phyloP scores from a whole-genome alignment of 2,888 invertebrate genomes.

The Apodemia duryi region DNA sequence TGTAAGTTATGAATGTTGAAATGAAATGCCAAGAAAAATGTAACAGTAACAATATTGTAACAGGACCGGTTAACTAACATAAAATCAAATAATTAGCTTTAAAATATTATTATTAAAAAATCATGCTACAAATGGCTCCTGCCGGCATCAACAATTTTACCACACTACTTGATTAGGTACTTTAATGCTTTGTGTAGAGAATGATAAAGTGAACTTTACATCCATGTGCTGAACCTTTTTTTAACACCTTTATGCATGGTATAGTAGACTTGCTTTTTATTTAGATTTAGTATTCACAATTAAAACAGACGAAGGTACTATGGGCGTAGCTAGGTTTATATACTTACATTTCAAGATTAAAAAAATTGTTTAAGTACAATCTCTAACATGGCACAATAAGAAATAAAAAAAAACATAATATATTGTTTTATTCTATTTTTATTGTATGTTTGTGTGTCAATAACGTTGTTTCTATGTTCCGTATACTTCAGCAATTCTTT shows the following conservation, averaged over 20 bases:
- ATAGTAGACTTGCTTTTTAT: constrained; percentile 59
- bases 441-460: too few relatives aligned
- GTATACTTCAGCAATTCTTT: too few relatives aligned
- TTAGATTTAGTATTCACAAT: constrained; percentile 32
- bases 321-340: constrained; percentile 24
- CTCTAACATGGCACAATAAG: neutral
- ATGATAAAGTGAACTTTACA: constrained; percentile 59
- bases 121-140: neutral
- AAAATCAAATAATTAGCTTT: too few relatives aligned
- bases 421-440: too few relatives aligned
- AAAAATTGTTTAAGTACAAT: neutral
- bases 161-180: neutral
- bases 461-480: too few relatives aligned
- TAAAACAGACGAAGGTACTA: constrained; percentile 55
- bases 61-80: too few relatives aligned
- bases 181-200: constrained; percentile 16
- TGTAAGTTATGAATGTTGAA: too few relatives aligned
- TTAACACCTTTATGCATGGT: constrained; percentile 38
- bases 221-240: constrained; percentile 56
- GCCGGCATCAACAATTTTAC: neutral
- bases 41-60: neutral
- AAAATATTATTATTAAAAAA: neutral
- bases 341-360: neutral
- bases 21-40: too few relatives aligned
- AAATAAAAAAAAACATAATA: too few relatives aligned